Base-by-base conservation (phyloP, 2,888 invertebrate species). In the Cephus pulcher region DNA sequence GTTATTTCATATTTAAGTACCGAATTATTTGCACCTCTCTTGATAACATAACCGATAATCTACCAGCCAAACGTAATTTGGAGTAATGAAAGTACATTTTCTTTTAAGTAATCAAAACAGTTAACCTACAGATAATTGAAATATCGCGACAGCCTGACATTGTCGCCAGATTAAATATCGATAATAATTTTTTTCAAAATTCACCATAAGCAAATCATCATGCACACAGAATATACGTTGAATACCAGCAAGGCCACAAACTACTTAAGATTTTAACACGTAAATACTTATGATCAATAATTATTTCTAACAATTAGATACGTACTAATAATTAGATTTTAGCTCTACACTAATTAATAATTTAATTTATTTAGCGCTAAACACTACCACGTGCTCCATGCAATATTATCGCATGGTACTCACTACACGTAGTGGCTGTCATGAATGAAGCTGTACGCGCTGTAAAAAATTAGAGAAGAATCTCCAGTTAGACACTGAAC, bases 401-500 rank as follows among this genome's bases (percentile, higher is more conserved):
- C 79, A 74, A 40, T 73, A 76, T 68, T 79, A 77, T 76, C 81
- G 80, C 84, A 85, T 84, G 82, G 86, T 91, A 91, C 91, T 91
- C 90, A 91, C 91, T 91, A 91, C 90, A 91, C 90, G 78, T 91
- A 91, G 84, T 91, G 90, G 89, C 91, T 91, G 90, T 91, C 91
- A 86, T 91, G 91, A 88, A 91, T 91, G 88, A 91, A 91, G 89
- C 91, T 91, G 90, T 90, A 91, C 78, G 89, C 86, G 84, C 91
- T 91, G 91, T 70, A 90, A 91, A 88, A 84, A 83, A 75, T 75
- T 73, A 76, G 35, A 68, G 77, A 78, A 77, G 32, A 68, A 76
- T 34, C 71, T 71, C 71, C 71, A 32, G 76, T 81, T 81, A 74
- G 78, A 34, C 40, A 34, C 23, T 68, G 34, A 74, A 68, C 3